These are phyloP conservation scores for Toxotes chatareus DNA, from an alignment of 2,113 vertebrate genomes.

Conservation along the genomic window DNA sequence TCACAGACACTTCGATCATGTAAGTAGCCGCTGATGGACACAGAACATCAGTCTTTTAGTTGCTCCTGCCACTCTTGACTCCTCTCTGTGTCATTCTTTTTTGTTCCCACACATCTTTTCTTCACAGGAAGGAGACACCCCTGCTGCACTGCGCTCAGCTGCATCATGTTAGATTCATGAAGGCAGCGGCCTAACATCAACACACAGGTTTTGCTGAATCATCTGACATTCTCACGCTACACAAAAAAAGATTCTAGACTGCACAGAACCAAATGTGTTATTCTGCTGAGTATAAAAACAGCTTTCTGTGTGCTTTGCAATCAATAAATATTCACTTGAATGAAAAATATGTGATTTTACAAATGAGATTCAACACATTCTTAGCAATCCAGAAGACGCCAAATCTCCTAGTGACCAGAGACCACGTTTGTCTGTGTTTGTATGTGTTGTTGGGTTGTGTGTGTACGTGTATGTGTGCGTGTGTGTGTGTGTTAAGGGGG, in stretches of 20 bases:
- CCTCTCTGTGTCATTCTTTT: slow-evolving; percentile 4
- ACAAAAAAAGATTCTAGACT: not conserved
- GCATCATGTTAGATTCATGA: slow-evolving; percentile 37
- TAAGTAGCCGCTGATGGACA: slow-evolving; percentile 50
- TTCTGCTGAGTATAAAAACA: slow-evolving; percentile 9
- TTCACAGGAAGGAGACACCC: not conserved
- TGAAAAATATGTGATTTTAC: slow-evolving; percentile 25
- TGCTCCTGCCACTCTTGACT: slow-evolving; percentile 40
- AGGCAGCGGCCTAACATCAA: not conserved
- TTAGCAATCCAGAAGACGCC: slow-evolving; percentile 12
- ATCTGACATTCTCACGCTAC: slow-evolving; percentile 36
- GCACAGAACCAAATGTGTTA: slow-evolving; percentile 13
- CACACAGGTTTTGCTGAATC: slow-evolving; percentile 55
- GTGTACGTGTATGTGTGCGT: not conserved
- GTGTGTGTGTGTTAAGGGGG: not conserved
- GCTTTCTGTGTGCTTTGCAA: not conserved
- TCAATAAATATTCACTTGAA: not conserved
- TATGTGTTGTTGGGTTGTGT: not conserved
- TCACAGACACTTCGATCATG: slow-evolving; percentile 21
- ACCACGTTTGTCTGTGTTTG: slow-evolving; percentile 54
- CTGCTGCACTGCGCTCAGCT: slow-evolving; percentile 25
- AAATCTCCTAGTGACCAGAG: slow-evolving; percentile 46
- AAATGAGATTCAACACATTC: slow-evolving; percentile 29
- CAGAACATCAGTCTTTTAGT: slow-evolving; percentile 1
- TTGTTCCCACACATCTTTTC: not conserved